Evolutionary conservation across 1,140 invertebrate genomes (phyloP).

Genomic region (Lasaia peninsularis): DNA sequence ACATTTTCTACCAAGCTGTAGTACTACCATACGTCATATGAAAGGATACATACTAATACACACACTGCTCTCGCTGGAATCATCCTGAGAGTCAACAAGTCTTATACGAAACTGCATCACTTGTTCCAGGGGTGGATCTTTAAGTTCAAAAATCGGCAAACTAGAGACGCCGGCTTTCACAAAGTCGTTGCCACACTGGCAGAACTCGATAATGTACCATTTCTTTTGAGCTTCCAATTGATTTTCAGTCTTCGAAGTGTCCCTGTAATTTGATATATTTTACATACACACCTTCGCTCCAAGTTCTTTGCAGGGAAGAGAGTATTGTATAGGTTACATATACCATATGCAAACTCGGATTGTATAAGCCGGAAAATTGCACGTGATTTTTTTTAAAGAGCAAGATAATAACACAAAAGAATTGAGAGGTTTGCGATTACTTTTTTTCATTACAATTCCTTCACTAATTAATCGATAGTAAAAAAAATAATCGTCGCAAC

Average conservation of each 20-base stretch:
- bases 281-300: neutral
- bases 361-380: too few relatives aligned
- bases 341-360: too few relatives aligned
- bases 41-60: constrained; percentile 33
- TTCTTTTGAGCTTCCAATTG: constrained; percentile 4
- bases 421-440: too few relatives aligned
- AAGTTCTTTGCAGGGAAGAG: too few relatives aligned
- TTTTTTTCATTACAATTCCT: too few relatives aligned
- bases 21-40: too few relatives aligned
- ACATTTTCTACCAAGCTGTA: too few relatives aligned
- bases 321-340: too few relatives aligned
- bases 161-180: constrained; percentile 28
- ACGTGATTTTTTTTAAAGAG: too few relatives aligned
- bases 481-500: too few relatives aligned
- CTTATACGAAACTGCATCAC: constrained; percentile 31
- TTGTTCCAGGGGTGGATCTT: constrained; percentile 31
- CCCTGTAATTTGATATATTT: neutral
- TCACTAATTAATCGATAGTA: too few relatives aligned
- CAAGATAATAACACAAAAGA: too few relatives aligned
- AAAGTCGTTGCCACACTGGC: constrained; percentile 15
- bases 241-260: neutral
- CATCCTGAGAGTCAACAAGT: neutral
- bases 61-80: constrained; percentile 21
- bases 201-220: constrained; percentile 30
- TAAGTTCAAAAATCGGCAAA: constrained; percentile 27